Base-by-base conservation (phyloP, 2,888 invertebrate species). In the Cotesia congregata region DNA sequence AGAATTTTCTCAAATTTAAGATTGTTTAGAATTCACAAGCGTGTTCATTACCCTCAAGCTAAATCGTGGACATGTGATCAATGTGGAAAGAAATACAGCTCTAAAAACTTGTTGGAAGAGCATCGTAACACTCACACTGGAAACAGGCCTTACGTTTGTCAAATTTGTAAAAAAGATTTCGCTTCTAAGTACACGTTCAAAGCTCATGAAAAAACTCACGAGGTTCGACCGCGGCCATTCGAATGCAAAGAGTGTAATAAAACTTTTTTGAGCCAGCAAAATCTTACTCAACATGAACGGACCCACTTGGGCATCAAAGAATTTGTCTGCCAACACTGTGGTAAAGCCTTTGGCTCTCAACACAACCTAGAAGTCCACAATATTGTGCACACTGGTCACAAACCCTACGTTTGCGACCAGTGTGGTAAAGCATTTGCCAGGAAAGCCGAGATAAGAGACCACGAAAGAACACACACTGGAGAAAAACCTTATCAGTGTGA, bases 401-500 rank as follows among this genome's bases (percentile, higher is more conserved):
- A 94, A 82, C 94, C 94, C 0, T 95, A 92, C 85, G 91, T 92
- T 62, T 95, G 95, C 83, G 90, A 92, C 3, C 90, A 92, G 7
- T 96, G 95, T 85, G 92, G 93, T 0, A 96, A 95, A 87, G 93
- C 93, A 0, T 96, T 96, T 90, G 95, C 95, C 0, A 87, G 96
- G 0, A 92, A 94, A 67, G 94, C 94, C 0, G 95, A 96, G 86
- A 93, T 96, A 0, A 89, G 93, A n/a, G 95, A 96, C 87, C 96
- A 96, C 82, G 93, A 94, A 87, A 90, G 96, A 41, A 95, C 93
- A 2, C 96, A 96, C 80, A 96, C 96, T 0, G 95, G 95, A 0
- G 95, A 95, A 87, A 92, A 94, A 1, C 95, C 95, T 0, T 95
- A 94, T 87, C 92, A 93, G 80, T 96, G 96, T 85, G 94, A 95